Percentiles rank a stretch among this genome's conserved stretches.
phyloP scores from a whole-genome alignment of 2,113 vertebrate species.

The Pipa parva region DNA sequence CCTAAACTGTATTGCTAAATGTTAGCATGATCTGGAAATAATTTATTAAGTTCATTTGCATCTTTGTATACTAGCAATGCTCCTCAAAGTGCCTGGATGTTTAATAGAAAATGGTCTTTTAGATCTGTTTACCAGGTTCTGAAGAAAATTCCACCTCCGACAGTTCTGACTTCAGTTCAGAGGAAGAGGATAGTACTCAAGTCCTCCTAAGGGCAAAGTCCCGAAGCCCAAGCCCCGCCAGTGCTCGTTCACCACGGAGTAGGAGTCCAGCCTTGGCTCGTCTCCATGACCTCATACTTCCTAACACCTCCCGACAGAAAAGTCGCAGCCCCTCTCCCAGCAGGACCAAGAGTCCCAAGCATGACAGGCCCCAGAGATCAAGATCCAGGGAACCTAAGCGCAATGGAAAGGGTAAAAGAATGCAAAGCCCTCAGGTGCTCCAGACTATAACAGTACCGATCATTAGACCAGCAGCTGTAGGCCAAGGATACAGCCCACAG shows the following conservation, averaged over 20 bases:
- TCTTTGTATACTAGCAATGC: too few species aligned
- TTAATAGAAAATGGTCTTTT: too few species aligned
- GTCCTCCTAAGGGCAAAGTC: slow-evolving; percentile 83
- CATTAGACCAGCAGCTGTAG: slow-evolving; percentile 14
- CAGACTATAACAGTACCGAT: not conserved
- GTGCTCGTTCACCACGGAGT: slow-evolving; percentile 67
- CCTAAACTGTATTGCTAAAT: too few species aligned
- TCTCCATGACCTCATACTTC: slow-evolving; percentile 82
- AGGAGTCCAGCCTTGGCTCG: slow-evolving; percentile 81
- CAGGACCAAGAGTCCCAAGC: slow-evolving; percentile 43
- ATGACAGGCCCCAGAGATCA: slow-evolving; percentile 24
- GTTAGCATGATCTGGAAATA: too few species aligned
- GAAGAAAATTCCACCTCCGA: slow-evolving; percentile 69
- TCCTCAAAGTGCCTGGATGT: too few species aligned
- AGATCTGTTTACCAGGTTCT: slow-evolving; percentile 83
- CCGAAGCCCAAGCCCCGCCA: slow-evolving; percentile 87
- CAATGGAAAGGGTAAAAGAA: slow-evolving; percentile 8
- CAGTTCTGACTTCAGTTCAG: slow-evolving; percentile 77
- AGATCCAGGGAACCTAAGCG: slow-evolving; percentile 34
- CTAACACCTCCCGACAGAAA: slow-evolving; percentile 70
- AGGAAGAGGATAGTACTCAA: slow-evolving; percentile 90
- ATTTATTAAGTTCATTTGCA: too few species aligned
- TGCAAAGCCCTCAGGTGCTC: slow-evolving; percentile 2
- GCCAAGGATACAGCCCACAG: slow-evolving; percentile 7
- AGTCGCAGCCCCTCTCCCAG: slow-evolving; percentile 71